These are phyloP conservation scores for Brachionus rotundiformis DNA, from an alignment of 1,140 invertebrate species.

Conservation along the genomic window DNA sequence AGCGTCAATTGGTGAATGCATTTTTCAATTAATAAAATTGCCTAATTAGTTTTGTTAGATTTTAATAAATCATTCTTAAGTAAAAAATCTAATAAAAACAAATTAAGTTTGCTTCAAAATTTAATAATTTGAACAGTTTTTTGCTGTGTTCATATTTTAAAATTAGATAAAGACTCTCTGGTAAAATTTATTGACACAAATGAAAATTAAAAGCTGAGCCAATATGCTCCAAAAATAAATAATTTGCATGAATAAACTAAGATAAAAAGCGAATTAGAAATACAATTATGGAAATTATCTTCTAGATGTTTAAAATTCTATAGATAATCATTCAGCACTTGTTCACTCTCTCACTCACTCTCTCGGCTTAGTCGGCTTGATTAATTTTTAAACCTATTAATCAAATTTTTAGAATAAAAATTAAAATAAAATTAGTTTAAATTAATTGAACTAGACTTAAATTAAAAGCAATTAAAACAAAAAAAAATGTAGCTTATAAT, in stretches of 20 bases:
- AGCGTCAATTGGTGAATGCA: background rate
- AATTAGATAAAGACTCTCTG: background rate
- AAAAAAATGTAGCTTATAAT: no score
- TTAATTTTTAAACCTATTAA: no score
- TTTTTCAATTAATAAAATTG: background rate
- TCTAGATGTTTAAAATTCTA: background rate
- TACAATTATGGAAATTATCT: background rate
- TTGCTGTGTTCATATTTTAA: no score
- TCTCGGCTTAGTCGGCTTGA: no score
- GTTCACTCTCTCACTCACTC: background rate
- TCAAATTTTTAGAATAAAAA: no score
- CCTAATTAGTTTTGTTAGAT: background rate
- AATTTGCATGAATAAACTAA: conserved; percentile 4
- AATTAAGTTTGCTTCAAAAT: conserved; percentile 4
- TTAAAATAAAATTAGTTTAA: no score
- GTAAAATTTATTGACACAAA: background rate
- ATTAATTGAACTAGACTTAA: no score
- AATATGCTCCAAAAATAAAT: background rate
- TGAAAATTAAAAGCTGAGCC: conserved; percentile 1
- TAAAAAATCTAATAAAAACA: background rate
- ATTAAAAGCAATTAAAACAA: no score
- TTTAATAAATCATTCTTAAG: conserved; percentile 11
- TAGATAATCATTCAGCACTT: background rate
- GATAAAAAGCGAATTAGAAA: background rate
- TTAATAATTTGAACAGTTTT: background rate